Conservation (phyloP, 2,888 invertebrate genomes). For the Pollenia amentaria region DNA sequence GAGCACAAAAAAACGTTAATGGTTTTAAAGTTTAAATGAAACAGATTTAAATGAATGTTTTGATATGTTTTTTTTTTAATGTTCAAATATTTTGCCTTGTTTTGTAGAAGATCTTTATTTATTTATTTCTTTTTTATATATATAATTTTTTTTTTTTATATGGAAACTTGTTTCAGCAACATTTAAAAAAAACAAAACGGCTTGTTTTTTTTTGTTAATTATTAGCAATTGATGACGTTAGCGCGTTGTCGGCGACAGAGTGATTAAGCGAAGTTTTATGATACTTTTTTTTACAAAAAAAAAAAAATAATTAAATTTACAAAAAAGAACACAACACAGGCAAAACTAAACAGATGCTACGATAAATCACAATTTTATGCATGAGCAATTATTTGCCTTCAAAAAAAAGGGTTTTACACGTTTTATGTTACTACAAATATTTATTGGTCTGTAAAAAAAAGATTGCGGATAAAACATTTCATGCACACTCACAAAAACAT, state of each 20-base stretch:
- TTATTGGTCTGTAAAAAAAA: neutral
- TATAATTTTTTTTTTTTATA: constrained; percentile 29
- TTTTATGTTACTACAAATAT: constrained; percentile 24
- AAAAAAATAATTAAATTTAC: neutral
- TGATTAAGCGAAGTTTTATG: constrained; percentile 25
- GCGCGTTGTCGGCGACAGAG: constrained; percentile 31
- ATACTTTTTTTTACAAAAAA: constrained; percentile 60
- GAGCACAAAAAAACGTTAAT: neutral
- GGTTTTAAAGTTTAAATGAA: constrained; percentile 1
- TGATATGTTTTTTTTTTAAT: neutral
- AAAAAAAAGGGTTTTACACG: constrained; percentile 45
- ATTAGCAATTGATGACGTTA: constrained; percentile 70
- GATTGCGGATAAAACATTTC: constrained; percentile 3
- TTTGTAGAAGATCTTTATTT: constrained; percentile 46
- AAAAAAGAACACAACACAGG: constrained; percentile 26
- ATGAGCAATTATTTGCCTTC: constrained; percentile 44
- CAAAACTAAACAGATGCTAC: constrained; percentile 63
- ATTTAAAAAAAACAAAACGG: constrained; percentile 51
- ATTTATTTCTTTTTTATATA: neutral
- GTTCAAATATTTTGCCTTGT: constrained; percentile 67
- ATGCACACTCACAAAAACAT: neutral
- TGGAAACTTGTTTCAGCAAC: constrained; percentile 69
- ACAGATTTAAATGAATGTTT: neutral
- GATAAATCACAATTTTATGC: constrained; percentile 61
- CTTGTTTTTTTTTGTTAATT: constrained; percentile 55